Evolutionary conservation across 1,140 invertebrate genomes (phyloP), one percentile per base, ranked within the genome.

Genomic region (Drosophila triauraria): DNA sequence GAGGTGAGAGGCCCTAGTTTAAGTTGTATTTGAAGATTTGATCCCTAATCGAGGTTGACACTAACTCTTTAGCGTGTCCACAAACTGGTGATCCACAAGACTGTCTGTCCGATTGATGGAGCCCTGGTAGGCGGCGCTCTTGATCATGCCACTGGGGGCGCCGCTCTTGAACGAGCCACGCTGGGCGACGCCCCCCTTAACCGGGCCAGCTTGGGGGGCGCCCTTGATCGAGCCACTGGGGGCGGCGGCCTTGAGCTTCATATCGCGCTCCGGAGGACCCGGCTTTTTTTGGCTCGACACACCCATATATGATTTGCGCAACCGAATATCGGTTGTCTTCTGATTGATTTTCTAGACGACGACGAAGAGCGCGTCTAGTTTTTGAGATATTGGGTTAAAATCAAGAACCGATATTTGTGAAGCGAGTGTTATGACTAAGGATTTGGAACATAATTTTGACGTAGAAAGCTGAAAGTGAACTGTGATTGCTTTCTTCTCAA

Each of bases 371-470:
- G 17, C 17, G 47, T 38, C 25, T 53, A 43, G 38, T 25, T 2
- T 57, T 27, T 27, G 30, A 27, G 35, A n/a, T 30, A 67, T n/a
- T 63, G 35, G 3, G n/a, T 25, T 44, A 20, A 30, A 32, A 30
- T 42, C 40, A n/a, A 13, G 32, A 35, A 35, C 32, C 32, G 32
- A 46, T 44, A 59, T 64, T 64, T 67, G 23, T 53, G 12, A 40
- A 13, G 25, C 60, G 8, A 40, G n/a, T 62, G 48, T 27, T 63
- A 42, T 30, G 35, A 70, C 67, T 25, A 70, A 32, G 30, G 44
- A 72, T 71, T 71, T 71, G 3, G 65, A 59, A 27, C 9, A 59
- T 8, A 72, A 72, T 72, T 72, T 72, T 59, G 69, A 50, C 69
- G 35, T 58, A n/a, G 13, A 50, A 71, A n/a, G 38, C 53, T 10